Evolutionary conservation across 2,888 invertebrate genomes (phyloP).

Genomic region (Coecobrya sp.): DNA sequence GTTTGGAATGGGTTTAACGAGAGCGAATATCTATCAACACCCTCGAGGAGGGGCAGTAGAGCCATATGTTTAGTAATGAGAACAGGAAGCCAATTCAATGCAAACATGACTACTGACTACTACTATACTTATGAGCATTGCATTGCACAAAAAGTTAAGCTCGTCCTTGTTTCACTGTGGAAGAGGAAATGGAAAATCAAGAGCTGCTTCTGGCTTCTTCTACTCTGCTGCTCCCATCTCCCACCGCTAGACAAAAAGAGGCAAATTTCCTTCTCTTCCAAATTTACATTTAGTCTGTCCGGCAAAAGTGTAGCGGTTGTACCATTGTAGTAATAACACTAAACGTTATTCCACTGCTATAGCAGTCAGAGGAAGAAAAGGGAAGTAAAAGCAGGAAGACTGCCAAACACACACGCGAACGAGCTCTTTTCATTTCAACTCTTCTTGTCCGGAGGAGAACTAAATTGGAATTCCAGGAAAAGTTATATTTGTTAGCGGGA

Average conservation of each 20-base stretch:
- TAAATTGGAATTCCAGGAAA: constrained; percentile 24
- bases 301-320: too few relatives aligned
- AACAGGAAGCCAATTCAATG: constrained; percentile 5
- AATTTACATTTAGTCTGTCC: constrained; percentile 36
- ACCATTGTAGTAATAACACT: not conserved
- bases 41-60: not conserved
- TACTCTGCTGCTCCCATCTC: not conserved
- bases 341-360: not conserved
- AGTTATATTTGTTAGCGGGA: constrained; percentile 40
- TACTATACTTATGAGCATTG: too few relatives aligned
- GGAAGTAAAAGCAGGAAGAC: constrained; percentile 3
- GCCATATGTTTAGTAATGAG: constrained; percentile 31
- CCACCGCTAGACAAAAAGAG: not conserved
- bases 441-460: not conserved
- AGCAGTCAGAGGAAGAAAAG: not conserved
- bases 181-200: constrained; percentile 27
- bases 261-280: not conserved
- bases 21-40: constrained; percentile 26
- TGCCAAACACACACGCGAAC: constrained; percentile 26
- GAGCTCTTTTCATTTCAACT: not conserved
- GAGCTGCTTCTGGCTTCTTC: not conserved
- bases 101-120: not conserved
- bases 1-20: constrained; percentile 9
- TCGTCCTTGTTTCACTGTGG: not conserved
- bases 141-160: too few relatives aligned